Evolutionary conservation across 1,140 invertebrate genomes (phyloP), one percentile per base, ranked within the genome.

Genomic region (Leptoteleia sp.): DNA sequence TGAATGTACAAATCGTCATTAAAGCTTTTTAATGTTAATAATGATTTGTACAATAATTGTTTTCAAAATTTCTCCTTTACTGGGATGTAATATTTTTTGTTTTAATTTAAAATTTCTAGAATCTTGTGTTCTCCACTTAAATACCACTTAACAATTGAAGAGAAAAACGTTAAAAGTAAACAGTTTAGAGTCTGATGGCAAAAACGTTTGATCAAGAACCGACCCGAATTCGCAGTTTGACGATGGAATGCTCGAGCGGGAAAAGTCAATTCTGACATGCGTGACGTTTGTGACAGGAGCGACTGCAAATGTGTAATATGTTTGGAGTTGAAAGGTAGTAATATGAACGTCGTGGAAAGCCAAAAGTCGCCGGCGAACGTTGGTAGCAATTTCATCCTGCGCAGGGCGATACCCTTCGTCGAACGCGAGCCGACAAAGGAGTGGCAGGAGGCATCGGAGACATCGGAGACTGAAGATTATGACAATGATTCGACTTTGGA

Each of bases 301-400:
- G 57, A 83, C 16, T 93, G 92, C 82, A 86, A 84, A 47, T 93
- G 92, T 83, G 88, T 91, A 76, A 85, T 93, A 72, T 93, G 92
- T 77, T 88, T 90, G 48, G 91, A 92, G 81, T 83, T 93, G 61
- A 61, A 72, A n/a, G 31, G 59, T 42, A 62, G 65, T 50, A 72
- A 71, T 33, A 77, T 71, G 79, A 76, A 72, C 48, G 71, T 78
- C 22, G 61, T 68, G 42, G 70, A 78, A 68, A 65, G 37, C 31
- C 77, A 50, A 47, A 76, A 68, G 54, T 54, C 57, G 42, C 5
- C 55, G 37, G 4, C 38, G 31, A 82, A 85, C 71, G 89, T 91
- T 72, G 89, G 90, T 79, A 54, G 77, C 7, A 89, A 90, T 75
- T 93, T 93, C 79, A 92, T 93, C 15, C 86, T 92, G 13, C 89